Conservation (phyloP, 2,888 invertebrate species). For the Sthenelais limicola region DNA sequence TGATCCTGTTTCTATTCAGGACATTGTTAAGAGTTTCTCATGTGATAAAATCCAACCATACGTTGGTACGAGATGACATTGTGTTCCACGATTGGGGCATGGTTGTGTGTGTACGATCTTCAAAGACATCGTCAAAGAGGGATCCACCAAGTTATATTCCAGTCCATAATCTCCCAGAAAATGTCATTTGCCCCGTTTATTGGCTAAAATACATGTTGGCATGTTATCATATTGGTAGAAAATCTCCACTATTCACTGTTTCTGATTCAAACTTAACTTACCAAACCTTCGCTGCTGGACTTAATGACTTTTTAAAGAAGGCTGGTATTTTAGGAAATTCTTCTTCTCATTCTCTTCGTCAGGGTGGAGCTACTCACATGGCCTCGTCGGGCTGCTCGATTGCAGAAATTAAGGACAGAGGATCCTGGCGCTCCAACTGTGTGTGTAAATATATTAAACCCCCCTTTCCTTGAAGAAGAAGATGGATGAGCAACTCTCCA, state of each 20-base stretch:
- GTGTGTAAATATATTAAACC: neutral
- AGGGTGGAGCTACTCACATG: neutral
- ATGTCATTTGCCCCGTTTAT: neutral
- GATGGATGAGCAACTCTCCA: too few relatives aligned
- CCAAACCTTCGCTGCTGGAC: neutral
- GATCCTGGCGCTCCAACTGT: neutral
- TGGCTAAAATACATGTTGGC: neutral
- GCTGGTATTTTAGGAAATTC: neutral
- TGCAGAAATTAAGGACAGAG: neutral
- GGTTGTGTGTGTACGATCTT: neutral
- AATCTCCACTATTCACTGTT: neutral
- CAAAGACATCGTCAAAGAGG: neutral
- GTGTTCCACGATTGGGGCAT: neutral
- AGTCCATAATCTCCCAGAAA: neutral
- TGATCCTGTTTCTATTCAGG: neutral
- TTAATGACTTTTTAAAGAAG: neutral
- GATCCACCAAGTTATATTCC: neutral
- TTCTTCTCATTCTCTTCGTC: neutral
- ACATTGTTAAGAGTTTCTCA: neutral
- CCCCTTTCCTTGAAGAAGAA: too few relatives aligned
- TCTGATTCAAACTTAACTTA: neutral
- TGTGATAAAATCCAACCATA: neutral
- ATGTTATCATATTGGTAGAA: neutral
- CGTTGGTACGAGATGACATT: neutral
- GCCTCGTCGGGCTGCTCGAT: neutral